Percentiles rank a stretch among this genome's conserved stretches.
Conservation (phyloP, 2,113 vertebrate genomes). For the Urocolius indicus region DNA sequence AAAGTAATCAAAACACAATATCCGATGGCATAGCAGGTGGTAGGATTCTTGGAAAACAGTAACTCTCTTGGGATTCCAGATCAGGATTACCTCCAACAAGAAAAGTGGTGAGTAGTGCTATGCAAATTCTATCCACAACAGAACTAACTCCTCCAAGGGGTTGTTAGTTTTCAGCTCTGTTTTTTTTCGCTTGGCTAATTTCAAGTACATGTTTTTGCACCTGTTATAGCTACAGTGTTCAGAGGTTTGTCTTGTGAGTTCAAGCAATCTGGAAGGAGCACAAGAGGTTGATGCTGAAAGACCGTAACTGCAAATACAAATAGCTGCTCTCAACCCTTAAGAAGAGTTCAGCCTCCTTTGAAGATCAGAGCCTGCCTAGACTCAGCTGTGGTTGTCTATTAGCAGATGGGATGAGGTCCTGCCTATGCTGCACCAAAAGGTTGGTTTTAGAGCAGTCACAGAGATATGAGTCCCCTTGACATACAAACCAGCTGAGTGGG, state of each 20-base stretch:
- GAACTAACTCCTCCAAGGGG: not conserved
- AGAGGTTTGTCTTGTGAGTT: not conserved
- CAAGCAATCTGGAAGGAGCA: not conserved
- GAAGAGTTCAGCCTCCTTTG: not conserved
- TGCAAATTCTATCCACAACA: not conserved
- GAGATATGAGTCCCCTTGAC: not conserved
- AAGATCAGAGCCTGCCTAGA: not conserved
- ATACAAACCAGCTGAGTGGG: fast-evolving
- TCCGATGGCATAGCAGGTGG: not conserved
- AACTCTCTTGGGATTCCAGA: not conserved
- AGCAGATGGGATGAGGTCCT: not conserved
- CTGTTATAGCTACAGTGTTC: not conserved
- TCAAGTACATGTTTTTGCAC: not conserved
- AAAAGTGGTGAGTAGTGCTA: not conserved
- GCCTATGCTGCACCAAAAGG: not conserved
- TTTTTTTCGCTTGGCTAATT: not conserved
- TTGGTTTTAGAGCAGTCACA: not conserved
- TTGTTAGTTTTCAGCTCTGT: not conserved
- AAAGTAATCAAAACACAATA: not conserved
- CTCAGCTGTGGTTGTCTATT: not conserved
- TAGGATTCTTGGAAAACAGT: not conserved
- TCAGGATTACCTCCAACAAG: not conserved
- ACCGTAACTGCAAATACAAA: not conserved
- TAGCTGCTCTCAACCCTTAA: not conserved
- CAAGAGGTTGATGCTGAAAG: not conserved